A percentile compares a stretch with the other conserved stretches of the same genome.
Conservation (phyloP, 1,140 invertebrate genomes). For the Drosophila oshimai region DNA sequence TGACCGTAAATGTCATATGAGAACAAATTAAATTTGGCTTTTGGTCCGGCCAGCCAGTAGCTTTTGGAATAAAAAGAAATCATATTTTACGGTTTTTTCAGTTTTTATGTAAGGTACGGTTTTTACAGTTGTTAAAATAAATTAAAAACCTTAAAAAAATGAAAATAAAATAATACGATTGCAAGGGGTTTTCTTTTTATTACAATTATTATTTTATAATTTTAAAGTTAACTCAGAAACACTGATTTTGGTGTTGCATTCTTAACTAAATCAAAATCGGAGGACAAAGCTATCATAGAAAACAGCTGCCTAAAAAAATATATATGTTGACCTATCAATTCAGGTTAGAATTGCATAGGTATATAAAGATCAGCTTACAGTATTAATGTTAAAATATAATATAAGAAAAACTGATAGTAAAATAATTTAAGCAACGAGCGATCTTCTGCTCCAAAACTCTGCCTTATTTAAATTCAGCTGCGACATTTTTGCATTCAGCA, state of each 20-base stretch:
- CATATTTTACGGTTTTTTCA: constrained; percentile 3
- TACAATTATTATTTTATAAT: no score
- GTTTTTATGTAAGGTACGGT: constrained; percentile 1
- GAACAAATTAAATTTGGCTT: constrained; percentile 77
- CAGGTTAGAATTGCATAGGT: no score
- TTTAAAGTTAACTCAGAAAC: no score
- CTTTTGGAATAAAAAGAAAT: background rate
- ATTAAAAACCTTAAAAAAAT: background rate
- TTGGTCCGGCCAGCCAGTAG: constrained; percentile 31
- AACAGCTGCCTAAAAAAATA: no score
- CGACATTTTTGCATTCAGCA: constrained; percentile 1
- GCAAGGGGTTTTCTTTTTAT: no score
- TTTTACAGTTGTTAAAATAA: background rate
- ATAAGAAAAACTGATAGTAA: background rate
- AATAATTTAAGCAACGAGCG: background rate
- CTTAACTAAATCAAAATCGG: no score
- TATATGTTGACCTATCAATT: no score
- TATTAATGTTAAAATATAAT: background rate
- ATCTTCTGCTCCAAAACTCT: background rate
- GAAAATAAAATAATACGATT: no score
- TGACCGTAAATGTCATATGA: constrained; percentile 66
- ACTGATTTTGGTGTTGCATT: no score
- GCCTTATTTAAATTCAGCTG: constrained; percentile 1
- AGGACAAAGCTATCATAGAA: no score
- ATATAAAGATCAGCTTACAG: no score